phyloP scores from a whole-genome alignment of 2,797 vertebrate species.

The Tinamus major region DNA sequence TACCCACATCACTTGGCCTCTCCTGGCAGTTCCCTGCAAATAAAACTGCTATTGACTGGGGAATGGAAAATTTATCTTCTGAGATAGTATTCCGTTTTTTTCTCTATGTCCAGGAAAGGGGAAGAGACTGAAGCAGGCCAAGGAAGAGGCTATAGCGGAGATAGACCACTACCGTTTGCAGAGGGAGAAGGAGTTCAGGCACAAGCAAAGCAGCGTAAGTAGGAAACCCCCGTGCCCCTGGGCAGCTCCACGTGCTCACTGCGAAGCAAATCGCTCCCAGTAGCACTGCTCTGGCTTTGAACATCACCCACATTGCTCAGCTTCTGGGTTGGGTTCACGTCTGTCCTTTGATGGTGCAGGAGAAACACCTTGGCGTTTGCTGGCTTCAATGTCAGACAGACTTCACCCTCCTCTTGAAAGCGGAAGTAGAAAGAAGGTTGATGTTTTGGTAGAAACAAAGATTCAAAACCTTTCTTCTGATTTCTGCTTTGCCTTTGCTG shows the following conservation, averaged over 20 bases:
- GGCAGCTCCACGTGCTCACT: neutral
- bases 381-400: neutral
- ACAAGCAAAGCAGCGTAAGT: slow-evolving; percentile 77
- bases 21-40: neutral
- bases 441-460: neutral
- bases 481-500: neutral
- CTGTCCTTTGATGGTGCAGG: neutral
- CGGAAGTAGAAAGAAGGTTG: neutral
- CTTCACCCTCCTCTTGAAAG: neutral
- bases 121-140: slow-evolving; percentile 80
- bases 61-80: neutral
- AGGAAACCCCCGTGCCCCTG: neutral
- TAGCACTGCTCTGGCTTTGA: neutral
- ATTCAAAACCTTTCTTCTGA: neutral
- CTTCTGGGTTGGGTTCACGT: neutral
- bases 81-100: neutral
- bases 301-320: neutral
- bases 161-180: slow-evolving; percentile 79
- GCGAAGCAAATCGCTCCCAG: neutral
- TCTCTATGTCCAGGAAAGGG: slow-evolving; percentile 76
- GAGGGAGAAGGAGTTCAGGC: slow-evolving; percentile 77
- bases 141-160: slow-evolving; percentile 81
- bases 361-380: neutral
- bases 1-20: fast-evolving
- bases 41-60: neutral